Evolutionary conservation across 2,888 invertebrate genomes (phyloP), one percentile per base, ranked within the genome.

Genomic region (Eupithecia inturbata): DNA sequence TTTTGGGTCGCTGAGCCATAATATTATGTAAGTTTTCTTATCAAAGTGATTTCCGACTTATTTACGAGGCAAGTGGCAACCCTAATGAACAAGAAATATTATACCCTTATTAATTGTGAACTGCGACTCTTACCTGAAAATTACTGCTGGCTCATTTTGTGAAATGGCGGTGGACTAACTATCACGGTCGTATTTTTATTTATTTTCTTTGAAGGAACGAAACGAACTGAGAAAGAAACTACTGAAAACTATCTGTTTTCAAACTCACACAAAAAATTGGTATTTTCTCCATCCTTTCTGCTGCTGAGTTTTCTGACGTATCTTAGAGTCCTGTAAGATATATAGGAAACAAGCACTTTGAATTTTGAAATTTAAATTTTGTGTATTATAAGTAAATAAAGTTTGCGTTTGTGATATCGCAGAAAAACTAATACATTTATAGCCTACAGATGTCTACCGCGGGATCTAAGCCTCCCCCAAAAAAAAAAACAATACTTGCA

Each of bases 101-200:
- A 83, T 81, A 77, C 82, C 80, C 81, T 84, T 82, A 84, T 85
- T 86, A 87, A 86, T 87, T 85, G 84, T 80, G 71, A 80, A 80
- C 78, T 84, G 82, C 79, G 80, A 26, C 78, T 81, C 53, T 39
- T 70, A 73, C 82, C 79, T 82, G 78, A 82, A 84, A 83, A 83
- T 81, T 82, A 82, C 78, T 26, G 39, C 66, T 26, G 12, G 26
- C 39, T 66, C n/a, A 26, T 39, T 64, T 66, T n/a, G 19, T 62
- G 9, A 36, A 66, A 66, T 66, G 7, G 22, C 39, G n/a, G 81
- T 72, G 22, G 26, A 66, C 66, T 41, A 5, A 64, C 6, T 33
- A 64, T 64, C 5, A 36, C 64, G 64, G 64, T 33, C 31, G 64
- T 33, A 36, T 36, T 64, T n/a, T 36, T n/a, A 64, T 64, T 64